Conservation (phyloP, 1,140 invertebrate species). For the Tetramorium parvispinum region DNA sequence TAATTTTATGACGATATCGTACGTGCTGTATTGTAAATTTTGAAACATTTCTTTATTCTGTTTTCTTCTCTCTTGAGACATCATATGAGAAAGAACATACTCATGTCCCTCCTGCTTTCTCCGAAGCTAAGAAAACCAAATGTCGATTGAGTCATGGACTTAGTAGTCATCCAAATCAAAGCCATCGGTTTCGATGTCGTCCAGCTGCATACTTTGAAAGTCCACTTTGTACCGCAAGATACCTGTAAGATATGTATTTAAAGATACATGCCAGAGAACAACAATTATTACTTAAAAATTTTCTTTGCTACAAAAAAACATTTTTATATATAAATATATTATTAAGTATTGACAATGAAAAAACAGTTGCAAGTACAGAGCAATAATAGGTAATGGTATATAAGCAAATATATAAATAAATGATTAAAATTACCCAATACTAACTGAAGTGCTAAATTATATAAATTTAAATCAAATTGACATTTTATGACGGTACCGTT, state of each 20-base stretch:
- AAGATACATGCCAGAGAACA: constrained; percentile 26
- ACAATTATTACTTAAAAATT: constrained; percentile 1
- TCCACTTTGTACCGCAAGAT: constrained; percentile 99
- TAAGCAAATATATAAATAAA: constrained; percentile 44
- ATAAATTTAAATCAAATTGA: constrained; percentile 9
- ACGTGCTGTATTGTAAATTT: constrained; percentile 69
- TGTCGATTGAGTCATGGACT: constrained; percentile 76
- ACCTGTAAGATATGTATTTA: constrained; percentile 88
- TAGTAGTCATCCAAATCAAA: constrained; percentile 98
- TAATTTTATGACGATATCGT: constrained; percentile 62
- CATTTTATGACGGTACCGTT: not conserved
- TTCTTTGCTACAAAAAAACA: constrained; percentile 11
- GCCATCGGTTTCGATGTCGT: constrained; percentile 93
- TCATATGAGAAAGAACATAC: constrained; percentile 58
- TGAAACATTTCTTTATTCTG: constrained; percentile 53
- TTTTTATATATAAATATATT: constrained; percentile 22
- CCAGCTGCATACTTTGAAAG: constrained; percentile 98
- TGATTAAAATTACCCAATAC: constrained; percentile 40
- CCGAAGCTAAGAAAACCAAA: constrained; percentile 67
- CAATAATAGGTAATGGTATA: constrained; percentile 42
- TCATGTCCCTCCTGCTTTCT: constrained; percentile 50
- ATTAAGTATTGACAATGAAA: constrained; percentile 24
- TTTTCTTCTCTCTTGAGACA: constrained; percentile 58
- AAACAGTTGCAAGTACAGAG: constrained; percentile 35
- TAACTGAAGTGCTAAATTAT: constrained; percentile 5